Evolutionary conservation across 1,140 invertebrate genomes (phyloP), one percentile per base, ranked within the genome.

Genomic region (Drosophila burlai): DNA sequence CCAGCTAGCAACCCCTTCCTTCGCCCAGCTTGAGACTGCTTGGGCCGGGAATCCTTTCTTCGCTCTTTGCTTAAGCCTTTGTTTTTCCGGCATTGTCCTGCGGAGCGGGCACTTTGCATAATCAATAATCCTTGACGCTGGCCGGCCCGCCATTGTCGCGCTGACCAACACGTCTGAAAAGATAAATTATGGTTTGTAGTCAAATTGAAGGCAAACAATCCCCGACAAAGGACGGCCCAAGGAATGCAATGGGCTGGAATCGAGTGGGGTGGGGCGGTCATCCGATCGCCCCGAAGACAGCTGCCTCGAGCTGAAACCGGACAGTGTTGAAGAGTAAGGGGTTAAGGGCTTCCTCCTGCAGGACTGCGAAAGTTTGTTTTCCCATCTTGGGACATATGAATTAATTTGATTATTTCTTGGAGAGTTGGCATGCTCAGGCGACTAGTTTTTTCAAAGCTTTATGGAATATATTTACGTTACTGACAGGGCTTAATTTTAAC

Each of bases 161-260:
- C 78, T 87, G 91, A 92, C 86, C 82, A 78, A 84, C 86, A 92
- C 81, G 79, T 89, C 81, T 81, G 82, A 92, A 92, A 92, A 90
- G 80, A 92, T 92, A 92, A 92, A 92, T 92, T 92, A 92, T 92
- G 91, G 91, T 92, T 92, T 92, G 84, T 92, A 92, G 91, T 92
- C 91, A 92, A 92, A 92, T 92, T 91, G 84, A 85, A 92, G 86
- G 72, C 91, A 92, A 92, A 89, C 84, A 92, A 92, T 87, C 91
- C 84, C n/a, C 34, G 82, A 82, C 81, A 86, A 83, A 76, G 59
- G 42, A 15, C 29, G 34, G 29, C 29, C 29, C 18, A 57, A 42
- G 71, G 43, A 76, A 66, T 76, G 74, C 74, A 76, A 76, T 74
- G 58, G 74, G 62, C 24, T 55, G 73, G 73, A 76, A 54, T 43